Percentiles rank a stretch among this genome's conserved stretches.
Evolutionary conservation across 2,888 invertebrate genomes (phyloP).

Genomic region (Diabrotica balteata): DNA sequence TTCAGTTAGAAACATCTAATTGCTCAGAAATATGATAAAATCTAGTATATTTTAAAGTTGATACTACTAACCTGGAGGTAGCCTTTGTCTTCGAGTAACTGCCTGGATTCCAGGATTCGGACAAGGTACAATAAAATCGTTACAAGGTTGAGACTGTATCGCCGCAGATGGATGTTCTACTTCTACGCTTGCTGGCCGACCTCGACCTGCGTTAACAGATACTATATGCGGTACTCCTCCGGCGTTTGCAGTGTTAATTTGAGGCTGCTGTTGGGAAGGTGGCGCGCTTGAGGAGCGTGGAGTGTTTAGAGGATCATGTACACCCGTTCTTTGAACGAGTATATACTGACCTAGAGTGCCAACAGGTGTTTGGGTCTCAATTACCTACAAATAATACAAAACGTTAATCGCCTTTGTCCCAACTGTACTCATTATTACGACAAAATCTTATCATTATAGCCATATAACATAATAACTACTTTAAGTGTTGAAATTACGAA

Average conservation of each 20-base stretch:
- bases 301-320: slow-evolving; percentile 63
- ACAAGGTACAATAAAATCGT: slow-evolving; percentile 55
- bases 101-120: slow-evolving; percentile 63
- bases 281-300: slow-evolving; percentile 88
- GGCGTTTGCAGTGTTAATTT: slow-evolving; percentile 49
- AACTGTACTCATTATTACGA: no score
- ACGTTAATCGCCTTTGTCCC: no score
- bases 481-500: no score
- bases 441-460: no score
- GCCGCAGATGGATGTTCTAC: slow-evolving; percentile 52
- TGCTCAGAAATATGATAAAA: background rate
- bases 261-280: slow-evolving; percentile 64
- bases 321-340: slow-evolving; percentile 75
- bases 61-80: slow-evolving; percentile 42
- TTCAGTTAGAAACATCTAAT: no score
- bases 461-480: no score
- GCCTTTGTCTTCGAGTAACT: slow-evolving; percentile 62
- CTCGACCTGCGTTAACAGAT: slow-evolving; percentile 61
- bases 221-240: slow-evolving; percentile 49
- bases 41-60: background rate
- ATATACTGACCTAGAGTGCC: slow-evolving; percentile 80
- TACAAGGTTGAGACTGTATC: slow-evolving; percentile 42
- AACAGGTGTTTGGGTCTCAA: slow-evolving; percentile 67
- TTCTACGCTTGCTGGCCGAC: slow-evolving; percentile 74
- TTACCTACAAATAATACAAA: slow-evolving; percentile 59